Percentiles rank a stretch among this genome's conserved stretches.
Evolutionary conservation across 2,113 vertebrate species (phyloP).

Genomic region (Tyrannus savana): DNA sequence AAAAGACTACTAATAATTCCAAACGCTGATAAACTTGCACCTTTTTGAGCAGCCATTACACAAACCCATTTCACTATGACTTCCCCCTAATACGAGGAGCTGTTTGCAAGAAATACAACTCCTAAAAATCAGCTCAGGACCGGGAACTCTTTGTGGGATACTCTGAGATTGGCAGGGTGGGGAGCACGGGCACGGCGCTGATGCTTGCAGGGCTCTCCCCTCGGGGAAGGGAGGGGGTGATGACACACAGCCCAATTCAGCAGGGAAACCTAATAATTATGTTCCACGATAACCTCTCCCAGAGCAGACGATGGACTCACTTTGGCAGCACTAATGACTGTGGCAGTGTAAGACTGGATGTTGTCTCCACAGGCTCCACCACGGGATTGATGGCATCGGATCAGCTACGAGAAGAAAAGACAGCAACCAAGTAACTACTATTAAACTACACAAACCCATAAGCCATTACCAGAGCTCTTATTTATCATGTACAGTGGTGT

Average conservation of each 20-base stretch:
- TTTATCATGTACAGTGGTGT: slow-evolving; percentile 65
- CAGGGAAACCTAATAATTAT: slow-evolving; percentile 40
- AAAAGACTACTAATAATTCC: neutral
- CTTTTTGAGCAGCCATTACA: neutral
- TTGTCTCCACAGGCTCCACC: slow-evolving; percentile 98
- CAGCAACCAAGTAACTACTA: slow-evolving; percentile 60
- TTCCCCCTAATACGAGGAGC: neutral
- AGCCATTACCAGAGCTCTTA: slow-evolving; percentile 71
- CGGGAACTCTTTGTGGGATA: neutral
- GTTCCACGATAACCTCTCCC: slow-evolving; percentile 20
- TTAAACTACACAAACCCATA: slow-evolving; percentile 68
- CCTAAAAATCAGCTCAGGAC: neutral
- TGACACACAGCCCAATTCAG: slow-evolving; percentile 33
- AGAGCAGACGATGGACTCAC: slow-evolving; percentile 77
- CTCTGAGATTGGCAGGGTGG: neutral
- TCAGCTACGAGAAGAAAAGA: slow-evolving; percentile 81
- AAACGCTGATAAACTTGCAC: neutral
- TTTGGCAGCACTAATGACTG: slow-evolving; percentile 98
- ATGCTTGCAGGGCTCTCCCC: neutral
- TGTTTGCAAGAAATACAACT: neutral
- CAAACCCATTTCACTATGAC: neutral
- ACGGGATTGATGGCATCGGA: slow-evolving; percentile 97
- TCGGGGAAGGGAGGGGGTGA: neutral
- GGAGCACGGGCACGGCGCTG: neutral
- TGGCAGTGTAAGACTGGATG: slow-evolving; percentile 97